These are phyloP conservation scores for Athalia circularis DNA, from an alignment of 2,888 invertebrate genomes.

Conservation along the genomic window DNA sequence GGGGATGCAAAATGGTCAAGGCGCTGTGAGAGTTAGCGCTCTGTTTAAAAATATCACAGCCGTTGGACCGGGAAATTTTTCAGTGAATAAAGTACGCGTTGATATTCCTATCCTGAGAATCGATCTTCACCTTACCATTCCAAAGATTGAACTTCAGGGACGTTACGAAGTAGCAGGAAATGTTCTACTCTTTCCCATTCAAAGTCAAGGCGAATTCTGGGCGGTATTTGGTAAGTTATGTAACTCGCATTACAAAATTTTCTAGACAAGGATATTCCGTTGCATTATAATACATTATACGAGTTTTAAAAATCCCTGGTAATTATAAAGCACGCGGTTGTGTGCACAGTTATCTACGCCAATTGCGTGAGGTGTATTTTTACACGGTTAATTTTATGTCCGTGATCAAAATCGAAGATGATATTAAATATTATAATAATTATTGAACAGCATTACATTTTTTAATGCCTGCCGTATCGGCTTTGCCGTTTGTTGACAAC, in stretches of 20 bases:
- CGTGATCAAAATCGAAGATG: too few species aligned
- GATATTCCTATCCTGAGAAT: conserved; percentile 65
- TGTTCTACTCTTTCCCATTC: conserved; percentile 85
- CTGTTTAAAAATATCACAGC: conserved; percentile 85
- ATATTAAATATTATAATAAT: too few species aligned
- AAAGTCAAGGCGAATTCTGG: conserved; percentile 88
- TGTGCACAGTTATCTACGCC: background rate
- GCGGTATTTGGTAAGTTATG: conserved; percentile 83
- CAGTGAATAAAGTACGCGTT: conserved; percentile 79
- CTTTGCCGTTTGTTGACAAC: too few species aligned
- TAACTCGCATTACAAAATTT: background rate
- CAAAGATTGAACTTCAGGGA: conserved; percentile 84
- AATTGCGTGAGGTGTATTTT: background rate
- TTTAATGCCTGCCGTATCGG: too few species aligned
- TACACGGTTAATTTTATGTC: background rate
- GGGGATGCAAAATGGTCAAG: conserved; percentile 87
- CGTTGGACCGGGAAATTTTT: conserved; percentile 85
- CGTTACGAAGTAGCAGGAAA: conserved; percentile 87
- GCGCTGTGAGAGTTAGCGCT: conserved; percentile 84
- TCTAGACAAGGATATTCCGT: background rate
- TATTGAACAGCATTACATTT: too few species aligned
- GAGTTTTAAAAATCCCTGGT: background rate
- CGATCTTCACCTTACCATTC: conserved; percentile 75
- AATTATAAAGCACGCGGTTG: background rate
- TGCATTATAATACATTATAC: background rate